Conservation (phyloP, 2,888 invertebrate species). For the Temnothorax rugatulus region DNA sequence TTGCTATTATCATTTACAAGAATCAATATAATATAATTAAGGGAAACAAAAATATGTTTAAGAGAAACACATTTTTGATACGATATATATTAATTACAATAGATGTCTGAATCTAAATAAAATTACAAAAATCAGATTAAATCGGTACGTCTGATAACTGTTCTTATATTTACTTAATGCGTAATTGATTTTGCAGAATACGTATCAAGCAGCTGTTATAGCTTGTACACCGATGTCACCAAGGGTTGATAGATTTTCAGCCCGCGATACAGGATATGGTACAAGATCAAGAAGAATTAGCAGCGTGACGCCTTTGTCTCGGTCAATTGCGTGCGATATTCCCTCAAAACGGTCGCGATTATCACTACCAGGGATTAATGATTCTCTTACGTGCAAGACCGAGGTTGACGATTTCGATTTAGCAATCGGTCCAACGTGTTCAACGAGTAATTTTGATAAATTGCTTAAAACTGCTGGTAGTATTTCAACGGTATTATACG, state of each 20-base stretch:
- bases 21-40: conserved; percentile 6
- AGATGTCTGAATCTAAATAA: too few species aligned
- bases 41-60: neutral
- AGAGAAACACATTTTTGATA: too few species aligned
- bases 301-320: neutral
- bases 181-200: conserved; percentile 1
- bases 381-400: conserved; percentile 1
- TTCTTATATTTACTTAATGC: neutral
- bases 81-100: neutral
- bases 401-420: conserved; percentile 22
- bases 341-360: conserved; percentile 45
- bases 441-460: conserved; percentile 6
- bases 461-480: neutral
- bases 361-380: neutral
- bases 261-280: conserved; percentile 17
- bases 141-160: neutral
- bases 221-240: conserved; percentile 11
- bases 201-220: neutral
- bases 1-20: neutral
- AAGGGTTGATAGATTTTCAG: neutral
- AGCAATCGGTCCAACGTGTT: neutral
- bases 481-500: neutral
- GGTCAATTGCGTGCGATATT: neutral
- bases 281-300: neutral
- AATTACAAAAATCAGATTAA: neutral